Evolutionary conservation across 1,140 invertebrate genomes (phyloP).

Genomic region (Diploscapter pachys): DNA sequence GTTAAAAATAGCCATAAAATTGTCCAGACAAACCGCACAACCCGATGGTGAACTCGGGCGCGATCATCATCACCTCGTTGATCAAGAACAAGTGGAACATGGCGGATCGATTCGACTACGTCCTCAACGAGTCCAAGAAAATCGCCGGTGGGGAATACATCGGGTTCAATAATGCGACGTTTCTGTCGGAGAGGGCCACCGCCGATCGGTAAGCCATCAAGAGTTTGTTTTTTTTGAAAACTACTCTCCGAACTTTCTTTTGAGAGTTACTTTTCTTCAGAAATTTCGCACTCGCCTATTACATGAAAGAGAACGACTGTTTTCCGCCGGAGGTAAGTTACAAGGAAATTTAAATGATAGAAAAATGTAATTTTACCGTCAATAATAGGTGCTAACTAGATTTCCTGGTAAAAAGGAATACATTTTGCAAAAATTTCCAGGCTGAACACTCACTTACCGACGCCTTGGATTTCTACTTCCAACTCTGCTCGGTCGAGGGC

Average conservation of each 20-base stretch:
- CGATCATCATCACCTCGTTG: constrained; percentile 84
- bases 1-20: background rate
- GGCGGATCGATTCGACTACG: constrained; percentile 57
- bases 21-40: constrained; percentile 87
- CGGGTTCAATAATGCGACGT: constrained; percentile 87
- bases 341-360: background rate
- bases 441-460: constrained; percentile 65
- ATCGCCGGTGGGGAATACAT: constrained; percentile 84
- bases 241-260: constrained; percentile 40
- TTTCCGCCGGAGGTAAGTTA: constrained; percentile 9
- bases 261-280: constrained; percentile 57
- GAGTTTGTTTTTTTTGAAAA: constrained; percentile 45
- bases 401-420: too few species aligned
- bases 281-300: constrained; percentile 94
- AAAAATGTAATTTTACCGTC: background rate
- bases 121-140: constrained; percentile 63
- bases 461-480: constrained; percentile 95
- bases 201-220: constrained; percentile 68
- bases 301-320: constrained; percentile 75
- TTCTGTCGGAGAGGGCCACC: constrained; percentile 85
- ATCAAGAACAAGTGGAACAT: constrained; percentile 66
- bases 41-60: constrained; percentile 96
- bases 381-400: too few species aligned
- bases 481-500: constrained; percentile 89
- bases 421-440: too few species aligned